Evolutionary conservation across 2,888 invertebrate species (phyloP).

Genomic region (Drosophila nigricruria): DNA sequence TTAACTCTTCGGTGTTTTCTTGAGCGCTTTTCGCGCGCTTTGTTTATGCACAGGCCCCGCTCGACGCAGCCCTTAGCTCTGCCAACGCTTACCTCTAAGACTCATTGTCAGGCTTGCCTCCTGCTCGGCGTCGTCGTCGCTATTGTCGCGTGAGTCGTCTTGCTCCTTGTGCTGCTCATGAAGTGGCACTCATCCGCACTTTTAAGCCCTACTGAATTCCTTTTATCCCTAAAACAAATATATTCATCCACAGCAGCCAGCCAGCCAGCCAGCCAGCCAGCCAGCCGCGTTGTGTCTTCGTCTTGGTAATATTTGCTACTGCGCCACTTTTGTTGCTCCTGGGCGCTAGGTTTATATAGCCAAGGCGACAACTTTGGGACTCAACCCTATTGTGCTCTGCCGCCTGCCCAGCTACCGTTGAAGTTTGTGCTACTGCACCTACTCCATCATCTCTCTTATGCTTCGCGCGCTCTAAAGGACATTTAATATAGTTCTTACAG

Average conservation of each 20-base stretch:
- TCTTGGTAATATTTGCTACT: slow-evolving; percentile 28
- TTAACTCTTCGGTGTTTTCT: slow-evolving; percentile 80
- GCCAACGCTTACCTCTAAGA: slow-evolving; percentile 45
- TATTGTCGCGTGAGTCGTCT: slow-evolving; percentile 53
- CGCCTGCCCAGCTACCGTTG: slow-evolving; percentile 19
- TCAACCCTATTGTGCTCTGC: slow-evolving; percentile 42
- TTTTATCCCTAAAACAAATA: slow-evolving; percentile 84
- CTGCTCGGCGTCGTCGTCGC: slow-evolving; percentile 19
- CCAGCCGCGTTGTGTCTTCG: slow-evolving; percentile 28
- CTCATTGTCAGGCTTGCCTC: slow-evolving; percentile 53
- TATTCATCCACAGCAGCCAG: slow-evolving; percentile 75
- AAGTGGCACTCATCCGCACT: slow-evolving; percentile 83
- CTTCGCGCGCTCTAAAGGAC: slow-evolving; percentile 76
- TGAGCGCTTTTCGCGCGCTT: slow-evolving; percentile 67
- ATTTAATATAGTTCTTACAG: slow-evolving; percentile 83
- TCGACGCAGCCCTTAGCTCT: background rate
- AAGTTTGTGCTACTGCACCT: slow-evolving; percentile 23
- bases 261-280: slow-evolving; percentile 34
- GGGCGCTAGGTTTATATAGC: slow-evolving; percentile 62
- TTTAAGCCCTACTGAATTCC: slow-evolving; percentile 83
- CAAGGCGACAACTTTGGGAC: slow-evolving; percentile 61
- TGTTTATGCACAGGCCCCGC: slow-evolving; percentile 38
- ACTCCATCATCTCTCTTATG: slow-evolving; percentile 66
- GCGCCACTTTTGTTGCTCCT: slow-evolving; percentile 42
- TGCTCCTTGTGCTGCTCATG: slow-evolving; percentile 72